Evolutionary conservation across 2,888 invertebrate species (phyloP), one percentile per base, ranked within the genome.

Genomic region (Nomada ruficornis): DNA sequence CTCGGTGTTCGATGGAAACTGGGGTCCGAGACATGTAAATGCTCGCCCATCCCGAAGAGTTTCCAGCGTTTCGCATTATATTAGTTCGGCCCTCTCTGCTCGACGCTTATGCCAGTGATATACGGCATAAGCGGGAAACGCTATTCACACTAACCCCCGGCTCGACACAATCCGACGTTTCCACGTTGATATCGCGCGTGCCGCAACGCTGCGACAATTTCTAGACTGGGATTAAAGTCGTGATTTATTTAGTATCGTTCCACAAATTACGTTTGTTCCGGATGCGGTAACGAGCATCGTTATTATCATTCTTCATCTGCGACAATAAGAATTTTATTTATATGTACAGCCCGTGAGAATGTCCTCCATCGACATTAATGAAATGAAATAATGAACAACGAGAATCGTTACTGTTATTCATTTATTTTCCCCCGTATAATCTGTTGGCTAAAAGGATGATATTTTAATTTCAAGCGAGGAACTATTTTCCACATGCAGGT

Each of bases 41-140:
- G 63, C 64, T 55, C n/a, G 26, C 20, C 36, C 52, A 13, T 36
- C n/a, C 63, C 70, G 59, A 82, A 77, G 63, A 85, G 69, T 81
- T 76, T 73, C 59, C 60, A 65, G 63, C 72, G 64, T 80, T 81
- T 29, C 74, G 47, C 79, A 75, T 80, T 75, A 80, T 85, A 76
- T 86, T 81, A 84, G 83, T 74, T 82, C 55, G 57, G 67, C 47
- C 26, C 67, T 83, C 55, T 55, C 44, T 11, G 15, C 64, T 50
- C 64, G 59, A 74, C 73, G 71, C 71, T 78, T 71, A 54, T 65
- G 68, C 15, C n/a, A 50, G 59, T 79, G 81, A 86, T 84, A 76
- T 79, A 86, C 68, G 68, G 50, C 42, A 44, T 44, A 81, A 75
- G 29, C 69, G 64, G 70, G 69, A 74, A 77, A 63, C 71, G 42